Percentiles rank a stretch among this genome's conserved stretches.
Conservation (phyloP, 2,888 invertebrate species). For the Nipponacmea schrenckii region DNA sequence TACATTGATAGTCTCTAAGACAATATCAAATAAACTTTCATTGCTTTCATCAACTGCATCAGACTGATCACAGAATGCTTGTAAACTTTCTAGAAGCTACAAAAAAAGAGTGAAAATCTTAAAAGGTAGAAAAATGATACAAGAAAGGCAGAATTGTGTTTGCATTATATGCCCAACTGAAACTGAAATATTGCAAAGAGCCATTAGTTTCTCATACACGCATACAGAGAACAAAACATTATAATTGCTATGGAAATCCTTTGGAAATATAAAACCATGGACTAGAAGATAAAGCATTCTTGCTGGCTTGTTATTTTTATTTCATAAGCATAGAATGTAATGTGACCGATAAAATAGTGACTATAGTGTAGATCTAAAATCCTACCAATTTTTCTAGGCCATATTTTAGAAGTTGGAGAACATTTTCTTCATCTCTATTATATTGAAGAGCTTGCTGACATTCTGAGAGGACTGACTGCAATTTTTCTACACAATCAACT, state of each 20-base stretch:
- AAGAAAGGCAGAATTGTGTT: no score
- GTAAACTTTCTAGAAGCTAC: neutral
- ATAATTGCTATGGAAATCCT: no score
- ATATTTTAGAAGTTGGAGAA: neutral
- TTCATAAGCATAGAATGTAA: neutral
- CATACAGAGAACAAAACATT: no score
- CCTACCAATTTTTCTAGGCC: neutral
- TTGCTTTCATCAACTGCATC: slow-evolving; percentile 6
- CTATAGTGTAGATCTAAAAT: neutral
- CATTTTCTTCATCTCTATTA: neutral
- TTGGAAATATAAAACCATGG: no score
- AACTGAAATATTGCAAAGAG: no score
- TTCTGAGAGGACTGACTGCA: neutral
- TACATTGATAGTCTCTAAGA: neutral
- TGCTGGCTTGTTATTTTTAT: neutral
- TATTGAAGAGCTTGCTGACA: neutral
- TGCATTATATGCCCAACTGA: no score
- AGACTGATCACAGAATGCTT: neutral
- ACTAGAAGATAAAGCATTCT: neutral
- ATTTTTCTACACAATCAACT: neutral
- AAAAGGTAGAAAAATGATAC: no score
- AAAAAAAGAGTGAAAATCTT: slow-evolving; percentile 3
- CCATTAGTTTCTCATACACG: no score
- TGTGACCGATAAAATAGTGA: neutral
- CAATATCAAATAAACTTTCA: neutral